Base-by-base conservation (phyloP, 2,888 invertebrate species). In the Erpobdella octoculata region DNA sequence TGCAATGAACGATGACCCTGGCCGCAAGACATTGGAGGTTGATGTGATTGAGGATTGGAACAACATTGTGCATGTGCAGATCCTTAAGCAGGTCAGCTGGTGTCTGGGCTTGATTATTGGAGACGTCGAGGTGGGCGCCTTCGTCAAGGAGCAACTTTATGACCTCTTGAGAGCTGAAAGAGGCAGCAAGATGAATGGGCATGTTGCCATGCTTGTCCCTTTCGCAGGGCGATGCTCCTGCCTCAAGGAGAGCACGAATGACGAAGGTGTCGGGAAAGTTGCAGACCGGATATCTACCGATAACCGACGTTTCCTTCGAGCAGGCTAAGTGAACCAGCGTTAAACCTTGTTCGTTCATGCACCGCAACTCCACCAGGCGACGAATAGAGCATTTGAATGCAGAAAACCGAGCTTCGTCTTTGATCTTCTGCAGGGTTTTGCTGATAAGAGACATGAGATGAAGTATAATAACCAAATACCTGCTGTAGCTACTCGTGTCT, bases 71-170 rank as follows among this genome's bases (percentile, higher is more conserved):
- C 48, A 80, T 78, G 21, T 78, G 78, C 33, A 78, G 77, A 25
- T 78, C 79, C 36, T 77, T 76, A 69, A 83, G 78, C 70, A 83
- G 77, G 72, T 80, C 78, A 75, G 81, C 75, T 12, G 81, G 78
- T 25, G 79, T 80, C 71, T 79, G 79, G 58, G 78, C 76, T 37
- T 80, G 79, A 18, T 75, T 72, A 74, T 82, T 82, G 38, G 80
- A 79, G 33, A 89, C 87, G 85, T 92, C 92, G 74, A 92, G 85
- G 84, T 93, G 92, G 0, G 92, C 92, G 72, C 93, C 94, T 80
- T 88, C 87, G 5, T 88, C 85, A 0, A 95, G 86, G 6, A 96
- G 85, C 9, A 88, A 87, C 77, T 87, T 86, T 0, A 91, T 88
- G 58, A 93, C 87, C 59, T 87, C 87, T 2, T 88, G 85, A 0